Percentiles rank a stretch among this genome's conserved stretches.
Evolutionary conservation across 2,888 invertebrate species (phyloP).

Genomic region (Andrena chrysosceles): DNA sequence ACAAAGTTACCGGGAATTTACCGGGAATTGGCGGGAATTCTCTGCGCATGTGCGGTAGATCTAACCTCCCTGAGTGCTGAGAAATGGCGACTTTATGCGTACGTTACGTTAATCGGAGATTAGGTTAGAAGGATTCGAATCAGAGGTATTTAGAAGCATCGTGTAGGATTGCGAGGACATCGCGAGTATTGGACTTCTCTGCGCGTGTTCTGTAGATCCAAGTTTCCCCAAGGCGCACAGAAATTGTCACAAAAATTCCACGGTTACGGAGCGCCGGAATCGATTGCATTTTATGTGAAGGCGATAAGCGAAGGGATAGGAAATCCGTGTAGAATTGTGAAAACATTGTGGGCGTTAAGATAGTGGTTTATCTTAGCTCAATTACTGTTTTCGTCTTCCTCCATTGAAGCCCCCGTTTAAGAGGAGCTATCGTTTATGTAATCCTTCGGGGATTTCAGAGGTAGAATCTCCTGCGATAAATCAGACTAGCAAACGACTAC

Average conservation of each 20-base stretch:
- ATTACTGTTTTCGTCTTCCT: conserved; percentile 12
- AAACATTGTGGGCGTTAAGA: conserved; percentile 20
- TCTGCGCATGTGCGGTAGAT: neutral
- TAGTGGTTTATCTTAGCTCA: conserved; percentile 18
- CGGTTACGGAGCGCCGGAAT: neutral
- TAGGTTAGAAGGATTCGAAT: too few species aligned
- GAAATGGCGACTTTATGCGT: neutral
- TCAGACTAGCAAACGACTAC: neutral
- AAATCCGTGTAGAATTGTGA: conserved; percentile 22
- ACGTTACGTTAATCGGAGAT: too few species aligned
- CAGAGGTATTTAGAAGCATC: too few species aligned
- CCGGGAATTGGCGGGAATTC: neutral
- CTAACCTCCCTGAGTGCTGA: neutral
- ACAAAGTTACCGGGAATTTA: neutral
- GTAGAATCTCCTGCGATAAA: neutral
- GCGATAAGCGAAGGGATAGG: conserved; percentile 21
- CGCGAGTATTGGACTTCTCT: too few species aligned
- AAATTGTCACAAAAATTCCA: neutral
- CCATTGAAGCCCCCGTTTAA: neutral
- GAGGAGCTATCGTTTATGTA: conserved; percentile 12
- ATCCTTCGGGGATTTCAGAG: neutral
- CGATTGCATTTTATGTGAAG: conserved; percentile 13
- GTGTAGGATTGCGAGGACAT: too few species aligned
- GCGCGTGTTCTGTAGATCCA: neutral
- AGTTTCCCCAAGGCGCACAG: neutral